Evolutionary conservation across 1,140 invertebrate species (phyloP).

Genomic region (Atta colombica): DNA sequence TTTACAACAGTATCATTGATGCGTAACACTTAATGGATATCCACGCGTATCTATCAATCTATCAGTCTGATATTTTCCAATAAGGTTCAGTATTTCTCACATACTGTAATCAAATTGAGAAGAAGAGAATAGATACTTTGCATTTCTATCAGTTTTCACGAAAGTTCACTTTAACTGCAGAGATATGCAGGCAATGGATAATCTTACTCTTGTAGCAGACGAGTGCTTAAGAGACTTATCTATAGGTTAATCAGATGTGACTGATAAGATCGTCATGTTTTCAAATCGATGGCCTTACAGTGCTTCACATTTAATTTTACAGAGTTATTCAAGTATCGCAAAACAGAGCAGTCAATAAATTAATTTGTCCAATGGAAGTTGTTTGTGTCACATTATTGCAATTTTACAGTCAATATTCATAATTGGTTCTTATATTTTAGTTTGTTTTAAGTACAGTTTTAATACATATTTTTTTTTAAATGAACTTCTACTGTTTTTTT

Average conservation of each 20-base stretch:
- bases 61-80: not conserved
- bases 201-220: not conserved
- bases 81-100: not conserved
- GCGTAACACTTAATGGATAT: not conserved
- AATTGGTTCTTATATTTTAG: no score
- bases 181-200: not conserved
- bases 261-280: not conserved
- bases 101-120: not conserved
- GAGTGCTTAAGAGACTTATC: not conserved
- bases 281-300: not conserved
- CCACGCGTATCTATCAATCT: not conserved
- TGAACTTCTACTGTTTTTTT: no score
- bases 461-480: no score
- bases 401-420: no score
- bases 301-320: not conserved
- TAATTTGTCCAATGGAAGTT: not conserved
- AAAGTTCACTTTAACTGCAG: not conserved
- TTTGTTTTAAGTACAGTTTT: no score
- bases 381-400: not conserved
- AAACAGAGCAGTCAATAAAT: not conserved
- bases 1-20: not conserved
- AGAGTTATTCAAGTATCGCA: not conserved
- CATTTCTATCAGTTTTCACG: not conserved
- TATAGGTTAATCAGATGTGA: not conserved
- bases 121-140: not conserved